These are phyloP conservation scores for Tenualosa thibaudeaui DNA, from an alignment of 2,797 vertebrate species.

Conservation along the genomic window DNA sequence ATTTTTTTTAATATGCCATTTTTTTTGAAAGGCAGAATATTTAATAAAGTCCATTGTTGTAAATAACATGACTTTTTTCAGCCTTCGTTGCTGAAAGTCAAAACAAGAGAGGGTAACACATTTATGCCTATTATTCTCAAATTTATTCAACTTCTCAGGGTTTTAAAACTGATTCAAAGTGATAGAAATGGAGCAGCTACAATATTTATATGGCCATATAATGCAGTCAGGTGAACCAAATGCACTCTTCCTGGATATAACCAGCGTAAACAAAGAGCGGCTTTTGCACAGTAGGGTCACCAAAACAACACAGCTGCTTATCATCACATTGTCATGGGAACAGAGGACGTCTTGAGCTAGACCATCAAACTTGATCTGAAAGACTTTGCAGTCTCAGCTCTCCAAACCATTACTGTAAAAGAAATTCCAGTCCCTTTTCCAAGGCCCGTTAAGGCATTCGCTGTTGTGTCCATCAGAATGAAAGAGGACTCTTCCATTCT, in stretches of 20 bases:
- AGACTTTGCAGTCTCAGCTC: not conserved
- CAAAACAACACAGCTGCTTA: not conserved
- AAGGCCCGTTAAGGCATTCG: not conserved
- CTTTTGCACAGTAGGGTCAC: not conserved
- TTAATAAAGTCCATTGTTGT: not conserved
- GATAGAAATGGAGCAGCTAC: not conserved
- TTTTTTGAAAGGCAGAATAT: not conserved
- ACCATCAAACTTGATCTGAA: slow-evolving; percentile 8
- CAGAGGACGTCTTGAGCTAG: not conserved
- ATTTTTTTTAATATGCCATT: not conserved
- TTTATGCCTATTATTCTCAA: not conserved
- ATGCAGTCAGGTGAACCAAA: not conserved
- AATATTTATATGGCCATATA: not conserved
- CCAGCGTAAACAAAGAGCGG: not conserved
- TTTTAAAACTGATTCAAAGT: slow-evolving; percentile 2
- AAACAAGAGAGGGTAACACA: not conserved
- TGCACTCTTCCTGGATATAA: not conserved
- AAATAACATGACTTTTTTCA: not conserved
- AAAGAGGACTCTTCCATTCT: not conserved
- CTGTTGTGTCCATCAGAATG: not conserved
- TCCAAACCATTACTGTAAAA: not conserved
- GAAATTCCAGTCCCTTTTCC: not conserved
- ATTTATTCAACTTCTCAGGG: not conserved
- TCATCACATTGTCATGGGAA: not conserved
- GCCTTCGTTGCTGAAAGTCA: not conserved